Evolutionary conservation across 2,888 invertebrate species (phyloP).

Genomic region (Sarcophaga variegata): DNA sequence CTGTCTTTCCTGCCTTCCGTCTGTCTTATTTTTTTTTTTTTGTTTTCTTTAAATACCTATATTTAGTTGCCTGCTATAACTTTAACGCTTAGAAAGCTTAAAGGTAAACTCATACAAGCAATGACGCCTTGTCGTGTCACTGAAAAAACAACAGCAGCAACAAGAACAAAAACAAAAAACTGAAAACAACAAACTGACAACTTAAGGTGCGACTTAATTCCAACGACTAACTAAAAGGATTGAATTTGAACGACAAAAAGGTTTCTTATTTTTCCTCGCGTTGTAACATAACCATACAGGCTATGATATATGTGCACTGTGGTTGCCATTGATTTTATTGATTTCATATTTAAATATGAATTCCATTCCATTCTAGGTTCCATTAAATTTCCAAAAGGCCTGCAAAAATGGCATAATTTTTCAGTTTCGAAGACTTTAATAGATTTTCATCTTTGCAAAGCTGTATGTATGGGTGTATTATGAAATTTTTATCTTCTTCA

Average conservation of each 20-base stretch:
- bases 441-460: no score
- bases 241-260: slow-evolving; percentile 44
- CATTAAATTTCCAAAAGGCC: no score
- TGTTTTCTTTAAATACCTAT: slow-evolving; percentile 23
- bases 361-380: no score
- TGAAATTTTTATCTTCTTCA: no score
- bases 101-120: slow-evolving; percentile 55
- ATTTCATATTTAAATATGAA: no score
- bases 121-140: slow-evolving; percentile 62
- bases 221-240: slow-evolving; percentile 57
- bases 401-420: no score
- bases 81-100: slow-evolving; percentile 59
- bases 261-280: slow-evolving; percentile 1
- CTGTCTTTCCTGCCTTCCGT: background rate
- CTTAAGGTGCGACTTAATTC: slow-evolving; percentile 66
- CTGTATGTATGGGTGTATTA: no score
- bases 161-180: slow-evolving; percentile 1
- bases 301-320: no score
- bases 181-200: slow-evolving; percentile 52
- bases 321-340: no score
- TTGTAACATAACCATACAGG: no score
- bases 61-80: slow-evolving; percentile 38
- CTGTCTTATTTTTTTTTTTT: background rate
- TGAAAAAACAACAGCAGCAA: no score
- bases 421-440: no score